Conservation (phyloP, 2,797 vertebrate species). For the Gymnoscopelus braueri region DNA sequence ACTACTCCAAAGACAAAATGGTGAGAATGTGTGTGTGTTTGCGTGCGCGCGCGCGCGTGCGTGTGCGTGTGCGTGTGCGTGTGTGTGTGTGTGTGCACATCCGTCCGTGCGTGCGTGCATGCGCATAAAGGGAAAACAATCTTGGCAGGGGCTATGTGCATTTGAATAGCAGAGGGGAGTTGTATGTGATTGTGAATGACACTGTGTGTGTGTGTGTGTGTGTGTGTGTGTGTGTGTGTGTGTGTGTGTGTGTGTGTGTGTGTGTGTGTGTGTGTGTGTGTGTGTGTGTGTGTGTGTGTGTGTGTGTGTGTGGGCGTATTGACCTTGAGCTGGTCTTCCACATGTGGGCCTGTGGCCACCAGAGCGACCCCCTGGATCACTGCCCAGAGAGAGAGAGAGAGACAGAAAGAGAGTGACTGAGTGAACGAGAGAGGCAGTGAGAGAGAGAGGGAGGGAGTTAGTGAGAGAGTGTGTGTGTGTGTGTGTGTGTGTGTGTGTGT, state of each 20-base stretch:
- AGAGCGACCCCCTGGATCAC: neutral
- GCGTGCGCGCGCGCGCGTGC: neutral
- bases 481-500: neutral
- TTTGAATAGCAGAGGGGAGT: slow-evolving; percentile 48
- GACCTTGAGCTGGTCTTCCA: slow-evolving; percentile 59
- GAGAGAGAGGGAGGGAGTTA: neutral
- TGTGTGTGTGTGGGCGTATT: slow-evolving; percentile 9
- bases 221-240: neutral
- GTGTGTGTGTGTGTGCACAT: slow-evolving; percentile 6
- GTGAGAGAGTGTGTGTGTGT: no score
- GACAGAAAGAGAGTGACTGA: neutral
- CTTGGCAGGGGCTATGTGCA: slow-evolving; percentile 52
- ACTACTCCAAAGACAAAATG: no score
- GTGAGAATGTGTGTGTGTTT: slow-evolving; percentile 6
- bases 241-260: slow-evolving; percentile 6
- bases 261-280: slow-evolving; percentile 7
- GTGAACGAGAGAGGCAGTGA: neutral
- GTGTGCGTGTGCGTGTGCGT: neutral
- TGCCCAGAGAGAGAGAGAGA: neutral
- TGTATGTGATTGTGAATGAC: slow-evolving; percentile 9
- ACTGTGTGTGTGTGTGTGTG: slow-evolving; percentile 11
- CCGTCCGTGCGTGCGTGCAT: neutral
- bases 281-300: slow-evolving; percentile 1
- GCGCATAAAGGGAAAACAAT: slow-evolving; percentile 35
- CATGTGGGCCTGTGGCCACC: slow-evolving; percentile 54